A percentile compares a stretch with the other conserved stretches of the same genome.
Evolutionary conservation across 2,888 invertebrate species (phyloP).

Genomic region (Metalampra italica): DNA sequence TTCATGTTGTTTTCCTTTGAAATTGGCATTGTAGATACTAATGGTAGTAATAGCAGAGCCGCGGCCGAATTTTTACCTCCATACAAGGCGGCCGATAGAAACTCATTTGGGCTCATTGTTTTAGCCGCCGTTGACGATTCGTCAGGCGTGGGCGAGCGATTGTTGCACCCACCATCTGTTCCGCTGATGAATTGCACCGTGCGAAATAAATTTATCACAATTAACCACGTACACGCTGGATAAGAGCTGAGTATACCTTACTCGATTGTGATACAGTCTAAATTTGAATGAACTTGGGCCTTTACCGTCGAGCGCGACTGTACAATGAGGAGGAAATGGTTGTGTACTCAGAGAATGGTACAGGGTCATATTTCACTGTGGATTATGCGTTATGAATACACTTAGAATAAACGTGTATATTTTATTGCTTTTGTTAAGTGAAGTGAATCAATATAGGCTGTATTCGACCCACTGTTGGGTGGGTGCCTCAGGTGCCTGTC

Average conservation of each 20-base stretch:
- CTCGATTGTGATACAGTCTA: too few relatives aligned
- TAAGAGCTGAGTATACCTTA: slow-evolving; percentile 4
- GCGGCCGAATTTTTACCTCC: too few relatives aligned
- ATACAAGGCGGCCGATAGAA: neutral
- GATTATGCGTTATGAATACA: neutral
- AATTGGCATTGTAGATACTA: too few relatives aligned
- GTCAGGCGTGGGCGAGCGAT: slow-evolving; percentile 50
- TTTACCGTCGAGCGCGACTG: too few relatives aligned
- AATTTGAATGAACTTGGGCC: too few relatives aligned
- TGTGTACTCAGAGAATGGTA: slow-evolving; percentile 14
- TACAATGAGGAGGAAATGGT: slow-evolving; percentile 42
- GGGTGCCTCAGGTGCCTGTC: too few relatives aligned
- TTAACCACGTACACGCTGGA: slow-evolving; percentile 26
- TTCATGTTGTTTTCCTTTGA: too few relatives aligned
- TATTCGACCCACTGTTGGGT: too few relatives aligned
- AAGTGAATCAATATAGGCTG: too few relatives aligned
- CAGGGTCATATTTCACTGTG: slow-evolving; percentile 14
- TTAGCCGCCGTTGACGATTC: slow-evolving; percentile 18
- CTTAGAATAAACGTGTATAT: too few relatives aligned
- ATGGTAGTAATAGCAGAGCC: too few relatives aligned
- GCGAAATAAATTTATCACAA: slow-evolving; percentile 57
- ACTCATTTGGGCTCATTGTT: slow-evolving; percentile 55
- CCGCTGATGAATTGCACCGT: slow-evolving; percentile 57
- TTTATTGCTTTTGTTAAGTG: too few relatives aligned
- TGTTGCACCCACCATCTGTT: slow-evolving; percentile 62